These are phyloP conservation scores for Grus americana DNA, from an alignment of 2,113 vertebrate species.

Conservation along the genomic window DNA sequence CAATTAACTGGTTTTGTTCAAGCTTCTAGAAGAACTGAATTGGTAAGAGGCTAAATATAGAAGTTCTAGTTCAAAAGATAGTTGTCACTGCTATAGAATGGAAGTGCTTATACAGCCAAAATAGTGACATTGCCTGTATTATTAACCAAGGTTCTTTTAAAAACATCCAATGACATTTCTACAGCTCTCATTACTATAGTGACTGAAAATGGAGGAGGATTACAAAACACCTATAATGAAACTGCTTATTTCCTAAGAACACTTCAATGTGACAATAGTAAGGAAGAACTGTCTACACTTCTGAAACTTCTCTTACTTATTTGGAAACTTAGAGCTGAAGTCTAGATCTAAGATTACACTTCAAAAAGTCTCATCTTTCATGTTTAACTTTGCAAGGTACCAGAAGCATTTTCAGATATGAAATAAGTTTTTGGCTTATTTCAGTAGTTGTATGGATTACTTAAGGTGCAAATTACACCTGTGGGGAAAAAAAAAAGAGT, in stretches of 20 bases:
- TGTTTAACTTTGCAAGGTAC: neutral
- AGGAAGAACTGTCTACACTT: neutral
- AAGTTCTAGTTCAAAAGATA: neutral
- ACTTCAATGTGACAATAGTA: neutral
- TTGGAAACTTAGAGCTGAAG: neutral
- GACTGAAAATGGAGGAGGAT: neutral
- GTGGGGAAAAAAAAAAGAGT: no score
- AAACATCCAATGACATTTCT: neutral
- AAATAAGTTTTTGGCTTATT: neutral
- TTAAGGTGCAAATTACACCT: accelerated
- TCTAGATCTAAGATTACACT: neutral
- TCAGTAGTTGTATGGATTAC: neutral
- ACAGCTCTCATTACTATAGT: neutral
- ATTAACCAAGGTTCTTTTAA: neutral
- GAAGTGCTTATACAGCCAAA: constrained; percentile 18
- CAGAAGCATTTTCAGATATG: neutral
- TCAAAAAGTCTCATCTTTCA: neutral
- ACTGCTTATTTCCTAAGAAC: neutral
- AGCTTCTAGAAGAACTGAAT: neutral
- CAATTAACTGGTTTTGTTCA: neutral
- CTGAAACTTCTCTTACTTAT: neutral
- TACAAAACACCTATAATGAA: neutral
- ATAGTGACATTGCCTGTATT: neutral
- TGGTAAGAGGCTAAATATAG: neutral
- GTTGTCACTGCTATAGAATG: neutral